These are phyloP conservation scores for Corella eumyota DNA, from an alignment of 23 tunicate genomes.

Conservation along the genomic window DNA sequence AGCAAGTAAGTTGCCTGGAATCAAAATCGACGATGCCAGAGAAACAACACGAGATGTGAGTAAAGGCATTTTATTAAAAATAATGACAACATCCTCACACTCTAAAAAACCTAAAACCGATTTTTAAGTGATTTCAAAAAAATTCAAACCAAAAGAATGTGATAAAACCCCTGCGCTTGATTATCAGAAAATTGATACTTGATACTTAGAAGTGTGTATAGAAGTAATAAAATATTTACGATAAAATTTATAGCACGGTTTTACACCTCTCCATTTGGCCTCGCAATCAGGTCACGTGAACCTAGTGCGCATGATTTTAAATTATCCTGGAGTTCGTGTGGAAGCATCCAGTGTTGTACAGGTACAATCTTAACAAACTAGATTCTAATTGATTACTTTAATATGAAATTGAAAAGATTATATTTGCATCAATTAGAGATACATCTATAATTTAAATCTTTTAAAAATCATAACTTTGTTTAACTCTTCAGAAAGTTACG, in stretches of 20 bases:
- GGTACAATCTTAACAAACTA: too few relatives aligned
- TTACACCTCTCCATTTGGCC: conserved; percentile 89
- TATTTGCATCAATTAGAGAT: too few relatives aligned
- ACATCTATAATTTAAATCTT: too few relatives aligned
- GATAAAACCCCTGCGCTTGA: too few relatives aligned
- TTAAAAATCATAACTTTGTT: too few relatives aligned
- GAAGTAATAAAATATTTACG: not conserved
- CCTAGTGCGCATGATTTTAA: conserved; percentile 85
- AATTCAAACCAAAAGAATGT: too few relatives aligned
- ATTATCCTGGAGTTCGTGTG: conserved; percentile 79
- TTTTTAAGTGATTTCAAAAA: too few relatives aligned
- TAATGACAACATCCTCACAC: too few relatives aligned
- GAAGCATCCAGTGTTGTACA: conserved; percentile 31
- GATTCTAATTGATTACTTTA: too few relatives aligned
- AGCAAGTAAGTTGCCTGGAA: conserved; percentile 59
- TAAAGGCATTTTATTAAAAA: not conserved
- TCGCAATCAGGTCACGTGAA: conserved; percentile 93
- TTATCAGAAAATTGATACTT: too few relatives aligned
- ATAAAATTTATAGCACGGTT: conserved; percentile 43
- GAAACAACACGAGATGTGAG: conserved; percentile 50
- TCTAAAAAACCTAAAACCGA: too few relatives aligned
- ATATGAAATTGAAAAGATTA: too few relatives aligned
- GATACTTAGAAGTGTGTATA: not conserved
- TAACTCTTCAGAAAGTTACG: conserved; percentile 56
- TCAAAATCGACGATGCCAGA: conserved; percentile 30